Percentiles rank a stretch among this genome's conserved stretches.
These are phyloP conservation scores for Limnephilus lunatus DNA, from an alignment of 2,888 invertebrate genomes.

Conservation along the genomic window DNA sequence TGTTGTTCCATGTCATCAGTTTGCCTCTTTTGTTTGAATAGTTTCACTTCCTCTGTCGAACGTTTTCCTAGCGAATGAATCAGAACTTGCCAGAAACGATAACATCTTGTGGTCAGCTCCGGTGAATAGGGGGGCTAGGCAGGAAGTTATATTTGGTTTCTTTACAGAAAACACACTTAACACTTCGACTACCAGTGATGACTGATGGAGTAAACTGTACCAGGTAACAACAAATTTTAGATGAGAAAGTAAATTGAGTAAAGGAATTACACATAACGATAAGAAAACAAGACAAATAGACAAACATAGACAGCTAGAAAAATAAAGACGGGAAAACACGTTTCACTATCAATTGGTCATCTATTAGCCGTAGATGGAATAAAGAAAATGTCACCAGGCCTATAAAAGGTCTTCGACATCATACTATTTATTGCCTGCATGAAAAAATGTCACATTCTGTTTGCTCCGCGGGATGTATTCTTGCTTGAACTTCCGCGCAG, in stretches of 20 bases:
- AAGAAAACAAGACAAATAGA: not conserved
- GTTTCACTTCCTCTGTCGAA: not conserved
- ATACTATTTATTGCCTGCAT: not conserved
- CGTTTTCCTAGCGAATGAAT: conserved; percentile 13
- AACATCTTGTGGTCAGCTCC: conserved; percentile 33
- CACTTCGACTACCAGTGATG: not conserved
- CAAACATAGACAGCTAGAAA: not conserved
- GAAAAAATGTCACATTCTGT: not conserved
- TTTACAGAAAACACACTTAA: conserved; percentile 7
- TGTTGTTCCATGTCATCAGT: not conserved
- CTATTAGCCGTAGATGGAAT: not conserved
- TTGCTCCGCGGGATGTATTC: not conserved
- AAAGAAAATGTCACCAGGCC: conserved; percentile 12
- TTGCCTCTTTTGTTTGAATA: not conserved
- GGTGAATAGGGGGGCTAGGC: not conserved
- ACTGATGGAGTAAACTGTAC: not conserved
- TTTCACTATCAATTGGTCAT: conserved; percentile 7
- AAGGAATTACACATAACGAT: not conserved
- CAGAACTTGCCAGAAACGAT: conserved; percentile 20
- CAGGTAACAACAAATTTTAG: not conserved
- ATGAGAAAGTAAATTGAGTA: conserved; percentile 9
- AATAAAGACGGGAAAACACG: not conserved
- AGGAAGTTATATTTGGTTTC: conserved; percentile 33
- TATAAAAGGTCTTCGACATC: not conserved
- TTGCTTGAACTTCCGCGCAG: not conserved